Conservation (phyloP, 2,888 invertebrate species). For the Hemaris fuciformis region DNA sequence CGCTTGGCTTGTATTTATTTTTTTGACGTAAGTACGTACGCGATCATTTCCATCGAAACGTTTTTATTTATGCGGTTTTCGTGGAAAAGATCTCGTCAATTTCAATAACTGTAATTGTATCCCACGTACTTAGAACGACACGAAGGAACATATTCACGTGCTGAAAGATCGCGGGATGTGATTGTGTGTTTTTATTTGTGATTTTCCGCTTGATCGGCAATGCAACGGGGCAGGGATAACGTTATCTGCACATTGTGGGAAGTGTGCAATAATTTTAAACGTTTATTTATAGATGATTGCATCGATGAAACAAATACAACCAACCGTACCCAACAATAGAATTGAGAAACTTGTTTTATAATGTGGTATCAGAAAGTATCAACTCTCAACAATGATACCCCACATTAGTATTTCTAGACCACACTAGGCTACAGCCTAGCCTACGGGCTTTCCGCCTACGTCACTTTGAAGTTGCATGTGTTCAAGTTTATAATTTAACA, state of each 20-base stretch:
- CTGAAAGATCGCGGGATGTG: not conserved
- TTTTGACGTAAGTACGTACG: not conserved
- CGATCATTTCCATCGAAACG: conserved; percentile 8
- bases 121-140: not conserved
- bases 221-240: not conserved
- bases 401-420: too few relatives aligned
- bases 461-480: too few relatives aligned
- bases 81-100: conserved; percentile 14
- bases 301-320: too few relatives aligned
- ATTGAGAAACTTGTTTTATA: too few relatives aligned
- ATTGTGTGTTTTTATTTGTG: not conserved
- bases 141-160: not conserved
- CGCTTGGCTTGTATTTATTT: conserved; percentile 2
- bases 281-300: not conserved
- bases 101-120: conserved; percentile 16
- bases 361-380: too few relatives aligned
- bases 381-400: too few relatives aligned
- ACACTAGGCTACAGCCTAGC: too few relatives aligned
- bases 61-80: conserved; percentile 15
- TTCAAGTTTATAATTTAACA: too few relatives aligned
- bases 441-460: too few relatives aligned
- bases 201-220: not conserved
- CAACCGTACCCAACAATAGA: too few relatives aligned
- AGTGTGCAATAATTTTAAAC: not conserved
- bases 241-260: not conserved